Evolutionary conservation across 2,797 vertebrate species (phyloP).

Genomic region (Toxotes lorentzi): DNA sequence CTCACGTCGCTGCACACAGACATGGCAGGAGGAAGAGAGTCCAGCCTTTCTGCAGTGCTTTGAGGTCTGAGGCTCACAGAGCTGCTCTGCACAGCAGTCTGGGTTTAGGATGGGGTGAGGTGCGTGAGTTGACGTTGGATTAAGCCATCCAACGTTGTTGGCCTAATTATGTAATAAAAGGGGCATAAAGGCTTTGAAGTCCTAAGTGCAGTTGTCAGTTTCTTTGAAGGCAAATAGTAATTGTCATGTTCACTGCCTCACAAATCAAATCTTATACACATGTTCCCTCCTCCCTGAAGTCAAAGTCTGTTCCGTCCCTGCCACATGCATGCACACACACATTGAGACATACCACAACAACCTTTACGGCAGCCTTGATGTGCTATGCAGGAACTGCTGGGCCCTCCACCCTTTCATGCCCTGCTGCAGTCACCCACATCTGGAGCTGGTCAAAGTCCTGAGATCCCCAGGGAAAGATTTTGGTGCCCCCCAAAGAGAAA

Average conservation of each 20-base stretch:
- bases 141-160: slow-evolving; percentile 68
- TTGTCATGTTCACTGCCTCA: slow-evolving; percentile 85
- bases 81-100: slow-evolving; percentile 1
- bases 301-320: slow-evolving; percentile 41
- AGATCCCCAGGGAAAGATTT: slow-evolving; percentile 64
- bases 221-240: slow-evolving; percentile 85
- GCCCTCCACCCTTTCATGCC: slow-evolving; percentile 62
- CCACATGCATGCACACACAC: slow-evolving; percentile 16
- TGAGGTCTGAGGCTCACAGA: neutral
- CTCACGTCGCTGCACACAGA: neutral
- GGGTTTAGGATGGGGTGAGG: slow-evolving; percentile 43
- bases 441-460: slow-evolving; percentile 70
- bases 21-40: neutral
- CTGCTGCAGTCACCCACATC: slow-evolving; percentile 76
- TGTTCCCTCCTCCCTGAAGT: slow-evolving; percentile 74
- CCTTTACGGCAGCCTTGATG: slow-evolving; percentile 73
- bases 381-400: slow-evolving; percentile 60
- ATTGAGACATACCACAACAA: slow-evolving; percentile 49
- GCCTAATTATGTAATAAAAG: slow-evolving; percentile 85
- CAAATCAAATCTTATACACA: slow-evolving; percentile 84
- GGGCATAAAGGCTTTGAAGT: slow-evolving; percentile 83
- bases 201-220: slow-evolving; percentile 83
- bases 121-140: slow-evolving; percentile 70
- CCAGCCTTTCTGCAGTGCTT: neutral
- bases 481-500: slow-evolving; percentile 49